phyloP scores from a whole-genome alignment of 2,113 vertebrate genomes.

The Erpornis zantholeuca region DNA sequence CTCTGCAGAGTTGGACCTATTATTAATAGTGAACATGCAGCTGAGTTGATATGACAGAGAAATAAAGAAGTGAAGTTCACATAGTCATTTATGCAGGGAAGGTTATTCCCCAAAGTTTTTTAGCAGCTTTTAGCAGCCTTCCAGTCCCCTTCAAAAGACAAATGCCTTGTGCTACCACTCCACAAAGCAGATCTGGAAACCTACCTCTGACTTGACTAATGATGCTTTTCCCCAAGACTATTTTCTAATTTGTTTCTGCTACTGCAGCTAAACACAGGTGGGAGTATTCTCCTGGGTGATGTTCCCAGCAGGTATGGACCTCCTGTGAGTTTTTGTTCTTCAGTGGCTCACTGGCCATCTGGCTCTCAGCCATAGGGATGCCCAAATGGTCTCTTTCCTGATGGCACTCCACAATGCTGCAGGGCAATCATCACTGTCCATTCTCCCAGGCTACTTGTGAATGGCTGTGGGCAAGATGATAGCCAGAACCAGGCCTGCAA shows the following conservation, averaged over 20 bases:
- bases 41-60: not conserved
- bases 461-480: not conserved
- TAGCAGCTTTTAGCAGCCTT: not conserved
- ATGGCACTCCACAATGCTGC: not conserved
- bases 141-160: not conserved
- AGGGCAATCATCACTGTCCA: not conserved
- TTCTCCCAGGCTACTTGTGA: not conserved
- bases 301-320: not conserved
- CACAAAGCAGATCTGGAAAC: not conserved
- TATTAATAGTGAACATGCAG: not conserved
- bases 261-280: not conserved
- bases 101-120: not conserved
- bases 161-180: not conserved
- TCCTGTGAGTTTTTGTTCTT: not conserved
- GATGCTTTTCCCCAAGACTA: not conserved
- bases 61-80: not conserved
- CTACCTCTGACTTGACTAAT: not conserved
- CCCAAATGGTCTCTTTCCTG: not conserved
- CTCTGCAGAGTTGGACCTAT: not conserved
- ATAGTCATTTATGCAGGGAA: not conserved
- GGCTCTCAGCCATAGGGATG: not conserved
- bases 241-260: not conserved
- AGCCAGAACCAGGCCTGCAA: not conserved
- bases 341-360: not conserved
- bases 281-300: not conserved